These are phyloP conservation scores for Heliconius charithonia DNA, from an alignment of 2,888 invertebrate species.

Conservation along the genomic window DNA sequence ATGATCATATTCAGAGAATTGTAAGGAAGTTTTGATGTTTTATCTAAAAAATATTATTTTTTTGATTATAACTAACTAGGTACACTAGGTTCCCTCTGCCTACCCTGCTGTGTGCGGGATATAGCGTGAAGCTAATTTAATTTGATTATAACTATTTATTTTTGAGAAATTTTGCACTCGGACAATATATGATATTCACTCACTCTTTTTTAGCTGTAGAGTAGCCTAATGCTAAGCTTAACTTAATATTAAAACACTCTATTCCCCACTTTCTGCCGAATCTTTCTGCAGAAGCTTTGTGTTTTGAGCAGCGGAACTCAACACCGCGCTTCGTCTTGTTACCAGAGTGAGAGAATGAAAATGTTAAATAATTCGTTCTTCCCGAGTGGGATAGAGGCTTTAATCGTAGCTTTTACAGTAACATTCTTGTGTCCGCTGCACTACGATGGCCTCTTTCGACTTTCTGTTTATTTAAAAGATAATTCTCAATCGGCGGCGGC, in stretches of 20 bases:
- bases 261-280: neutral
- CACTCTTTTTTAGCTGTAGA: no score
- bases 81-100: no score
- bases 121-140: no score
- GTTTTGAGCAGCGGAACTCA: neutral
- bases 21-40: conserved; percentile 49
- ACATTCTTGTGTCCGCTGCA: no score
- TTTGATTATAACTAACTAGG: neutral
- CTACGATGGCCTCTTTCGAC: no score
- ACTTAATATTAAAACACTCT: no score
- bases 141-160: neutral
- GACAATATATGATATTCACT: no score
- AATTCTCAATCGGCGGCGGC: no score
- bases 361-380: neutral
- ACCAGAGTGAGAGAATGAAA: neutral
- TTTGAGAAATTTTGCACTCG: no score
- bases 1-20: conserved; percentile 59
- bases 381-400: neutral
- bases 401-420: neutral
- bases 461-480: no score
- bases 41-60: conserved; percentile 28
- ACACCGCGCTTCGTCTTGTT: neutral
- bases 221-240: no score
- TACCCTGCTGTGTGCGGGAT: no score
- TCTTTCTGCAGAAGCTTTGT: neutral